phyloP scores from a whole-genome alignment of 30 jellyfish, hydroid and myxozoan species.

The Cassiopea andromeda region DNA sequence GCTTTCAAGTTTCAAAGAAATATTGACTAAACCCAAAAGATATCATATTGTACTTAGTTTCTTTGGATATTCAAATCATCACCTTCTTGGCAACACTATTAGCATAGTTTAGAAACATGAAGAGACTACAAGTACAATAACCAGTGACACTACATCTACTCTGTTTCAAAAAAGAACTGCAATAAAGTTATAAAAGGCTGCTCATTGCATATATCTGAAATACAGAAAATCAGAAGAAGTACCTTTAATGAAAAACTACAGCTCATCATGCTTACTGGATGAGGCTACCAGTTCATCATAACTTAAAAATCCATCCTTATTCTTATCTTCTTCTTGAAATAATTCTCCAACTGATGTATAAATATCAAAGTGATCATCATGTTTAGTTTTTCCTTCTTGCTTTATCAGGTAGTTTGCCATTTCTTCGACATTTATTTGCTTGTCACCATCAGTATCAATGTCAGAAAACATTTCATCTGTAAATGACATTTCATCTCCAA shows the following conservation, averaged over 20 bases:
- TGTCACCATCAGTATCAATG: conserved; percentile 80
- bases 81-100: too few relatives aligned
- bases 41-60: too few relatives aligned
- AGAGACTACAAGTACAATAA: too few relatives aligned
- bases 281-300: conserved; percentile 76
- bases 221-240: too few relatives aligned
- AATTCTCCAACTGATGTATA: conserved; percentile 91
- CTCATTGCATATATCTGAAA: too few relatives aligned
- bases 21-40: too few relatives aligned
- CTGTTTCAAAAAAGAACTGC: too few relatives aligned
- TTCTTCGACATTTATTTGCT: conserved; percentile 77
- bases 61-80: too few relatives aligned
- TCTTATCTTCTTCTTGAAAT: conserved; percentile 92
- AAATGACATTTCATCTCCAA: conserved; percentile 21
- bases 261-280: conserved; percentile 55
- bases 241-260: conserved; percentile 35
- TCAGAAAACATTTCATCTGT: conserved; percentile 73
- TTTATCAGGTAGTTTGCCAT: conserved; percentile 80
- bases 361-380: conserved; percentile 62
- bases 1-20: too few relatives aligned
- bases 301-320: conserved; percentile 90
- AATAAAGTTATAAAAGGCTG: too few relatives aligned
- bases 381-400: conserved; percentile 62
- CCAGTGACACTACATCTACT: too few relatives aligned
- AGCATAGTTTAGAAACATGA: too few relatives aligned